Conservation (phyloP, 2,113 vertebrate species). For the Axis porcinus region DNA sequence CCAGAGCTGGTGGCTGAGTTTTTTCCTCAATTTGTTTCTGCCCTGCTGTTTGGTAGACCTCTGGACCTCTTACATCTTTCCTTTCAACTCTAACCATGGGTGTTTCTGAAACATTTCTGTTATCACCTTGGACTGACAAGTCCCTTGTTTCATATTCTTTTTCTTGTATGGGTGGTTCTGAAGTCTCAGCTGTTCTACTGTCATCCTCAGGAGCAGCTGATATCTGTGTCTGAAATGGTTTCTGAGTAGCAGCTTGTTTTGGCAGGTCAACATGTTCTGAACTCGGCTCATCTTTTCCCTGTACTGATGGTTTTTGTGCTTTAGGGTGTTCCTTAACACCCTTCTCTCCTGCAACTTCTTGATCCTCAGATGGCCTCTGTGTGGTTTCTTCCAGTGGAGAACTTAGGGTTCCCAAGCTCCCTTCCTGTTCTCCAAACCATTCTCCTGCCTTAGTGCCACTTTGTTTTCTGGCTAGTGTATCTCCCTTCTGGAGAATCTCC, state of each 20-base stretch:
- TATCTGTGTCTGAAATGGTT: neutral
- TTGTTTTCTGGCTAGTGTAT: neutral
- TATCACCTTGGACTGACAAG: neutral
- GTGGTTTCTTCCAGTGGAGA: neutral
- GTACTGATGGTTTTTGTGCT: neutral
- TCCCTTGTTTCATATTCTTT: neutral
- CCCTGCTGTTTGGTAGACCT: neutral
- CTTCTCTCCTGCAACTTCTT: neutral
- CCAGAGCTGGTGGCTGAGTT: neutral
- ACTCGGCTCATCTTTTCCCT: neutral
- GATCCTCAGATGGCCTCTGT: neutral
- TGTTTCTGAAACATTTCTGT: neutral
- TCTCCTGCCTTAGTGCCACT: neutral
- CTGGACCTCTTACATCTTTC: neutral
- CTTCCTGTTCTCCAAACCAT: neutral
- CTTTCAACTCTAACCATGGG: neutral
- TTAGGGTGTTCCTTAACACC: neutral
- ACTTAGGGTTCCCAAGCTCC: neutral
- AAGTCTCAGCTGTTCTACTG: neutral
- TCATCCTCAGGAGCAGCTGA: neutral
- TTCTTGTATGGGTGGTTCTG: neutral
- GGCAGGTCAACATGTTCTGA: neutral
- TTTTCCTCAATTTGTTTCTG: neutral
- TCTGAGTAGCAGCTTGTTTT: neutral
- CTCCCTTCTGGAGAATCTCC: neutral